Evolutionary conservation across 2,113 vertebrate genomes (phyloP).

Genomic region (Callospermophilus lateralis): DNA sequence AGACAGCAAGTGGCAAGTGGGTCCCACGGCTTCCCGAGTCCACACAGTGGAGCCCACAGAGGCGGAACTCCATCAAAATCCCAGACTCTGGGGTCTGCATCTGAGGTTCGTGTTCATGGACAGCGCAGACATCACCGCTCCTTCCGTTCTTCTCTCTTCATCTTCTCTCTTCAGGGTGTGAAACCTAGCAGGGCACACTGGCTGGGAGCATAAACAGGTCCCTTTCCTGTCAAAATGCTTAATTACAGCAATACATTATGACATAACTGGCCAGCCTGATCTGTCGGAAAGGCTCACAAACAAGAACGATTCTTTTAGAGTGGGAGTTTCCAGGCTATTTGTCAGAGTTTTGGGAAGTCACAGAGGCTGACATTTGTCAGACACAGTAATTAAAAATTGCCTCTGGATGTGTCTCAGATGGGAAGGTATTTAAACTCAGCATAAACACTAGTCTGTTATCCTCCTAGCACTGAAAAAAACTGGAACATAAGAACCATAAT

Average conservation of each 20-base stretch:
- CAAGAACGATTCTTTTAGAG: constrained; percentile 13
- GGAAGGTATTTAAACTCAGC: neutral
- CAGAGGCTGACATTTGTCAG: constrained; percentile 5
- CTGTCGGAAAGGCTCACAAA: constrained; percentile 20
- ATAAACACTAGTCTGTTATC: neutral
- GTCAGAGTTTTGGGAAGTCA: constrained; percentile 69
- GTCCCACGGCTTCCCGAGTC: neutral
- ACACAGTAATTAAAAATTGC: constrained; percentile 42
- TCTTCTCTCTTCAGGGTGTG: neutral
- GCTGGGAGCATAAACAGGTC: constrained; percentile 39
- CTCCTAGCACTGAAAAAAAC: neutral
- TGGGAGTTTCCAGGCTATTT: constrained; percentile 59
- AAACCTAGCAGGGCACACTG: neutral
- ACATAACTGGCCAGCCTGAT: constrained; percentile 38
- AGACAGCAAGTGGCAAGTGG: neutral
- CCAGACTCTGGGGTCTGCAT: neutral
- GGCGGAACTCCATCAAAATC: neutral
- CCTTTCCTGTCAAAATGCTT: constrained; percentile 67
- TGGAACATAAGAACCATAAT: neutral
- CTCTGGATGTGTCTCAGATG: neutral
- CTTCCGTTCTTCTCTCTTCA: neutral
- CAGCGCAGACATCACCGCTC: neutral
- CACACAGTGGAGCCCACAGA: neutral
- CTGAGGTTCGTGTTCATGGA: neutral
- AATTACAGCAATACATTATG: constrained; percentile 63